phyloP scores from a whole-genome alignment of 2,888 invertebrate genomes.

The Pseudanteris insignis region DNA sequence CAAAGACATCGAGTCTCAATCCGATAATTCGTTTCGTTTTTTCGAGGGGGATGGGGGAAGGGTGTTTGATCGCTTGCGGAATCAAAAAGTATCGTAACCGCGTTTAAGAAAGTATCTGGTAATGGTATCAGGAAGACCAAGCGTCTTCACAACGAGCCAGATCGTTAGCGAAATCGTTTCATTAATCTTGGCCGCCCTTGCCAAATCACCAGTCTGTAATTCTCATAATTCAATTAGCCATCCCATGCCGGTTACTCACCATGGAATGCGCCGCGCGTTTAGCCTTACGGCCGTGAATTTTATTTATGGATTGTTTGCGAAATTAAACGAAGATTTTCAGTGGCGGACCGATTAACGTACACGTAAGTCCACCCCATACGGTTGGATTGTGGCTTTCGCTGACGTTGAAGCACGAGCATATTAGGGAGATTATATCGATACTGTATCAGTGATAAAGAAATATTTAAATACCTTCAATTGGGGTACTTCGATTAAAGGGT shows the following conservation, averaged over 20 bases:
- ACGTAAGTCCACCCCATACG: slow-evolving; percentile 4
- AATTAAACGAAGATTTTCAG: slow-evolving; percentile 54
- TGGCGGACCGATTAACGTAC: slow-evolving; percentile 42
- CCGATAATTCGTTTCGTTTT: slow-evolving; percentile 14
- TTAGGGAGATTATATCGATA: too few relatives aligned
- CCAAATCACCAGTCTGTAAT: slow-evolving; percentile 60
- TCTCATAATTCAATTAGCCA: slow-evolving; percentile 63
- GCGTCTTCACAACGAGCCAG: slow-evolving; percentile 47
- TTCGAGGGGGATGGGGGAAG: too few relatives aligned
- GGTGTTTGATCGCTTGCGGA: too few relatives aligned
- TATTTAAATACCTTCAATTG: too few relatives aligned
- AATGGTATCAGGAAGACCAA: slow-evolving; percentile 46
- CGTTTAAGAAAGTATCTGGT: slow-evolving; percentile 19
- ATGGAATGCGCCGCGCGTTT: slow-evolving; percentile 26
- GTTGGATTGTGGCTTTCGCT: slow-evolving; percentile 6
- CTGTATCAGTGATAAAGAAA: too few relatives aligned
- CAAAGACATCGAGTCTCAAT: too few relatives aligned
- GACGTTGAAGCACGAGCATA: not conserved
- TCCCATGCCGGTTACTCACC: slow-evolving; percentile 33
- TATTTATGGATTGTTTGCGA: slow-evolving; percentile 57
- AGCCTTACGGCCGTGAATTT: slow-evolving; percentile 43
- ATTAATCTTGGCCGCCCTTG: slow-evolving; percentile 61
- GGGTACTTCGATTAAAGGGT: too few relatives aligned
- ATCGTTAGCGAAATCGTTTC: slow-evolving; percentile 58
- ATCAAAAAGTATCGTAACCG: too few relatives aligned